phyloP scores from a whole-genome alignment of 2,797 vertebrate species.

The Molossus alvarezi region DNA sequence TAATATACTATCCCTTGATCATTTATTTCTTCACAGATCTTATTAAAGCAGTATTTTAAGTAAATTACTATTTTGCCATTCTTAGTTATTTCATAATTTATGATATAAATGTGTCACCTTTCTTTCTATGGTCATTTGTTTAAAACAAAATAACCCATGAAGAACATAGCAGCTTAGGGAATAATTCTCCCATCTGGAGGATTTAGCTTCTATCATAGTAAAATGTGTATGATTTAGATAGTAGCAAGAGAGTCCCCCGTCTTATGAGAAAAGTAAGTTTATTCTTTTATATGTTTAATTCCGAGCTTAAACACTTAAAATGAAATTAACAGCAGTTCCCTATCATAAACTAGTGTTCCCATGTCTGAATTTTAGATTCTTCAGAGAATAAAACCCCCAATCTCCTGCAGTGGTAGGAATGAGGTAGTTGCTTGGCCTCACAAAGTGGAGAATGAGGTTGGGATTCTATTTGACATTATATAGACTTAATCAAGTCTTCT shows the following conservation, averaged over 20 bases:
- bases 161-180: not conserved
- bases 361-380: slow-evolving; percentile 33
- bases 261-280: slow-evolving; percentile 50
- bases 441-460: not conserved
- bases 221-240: slow-evolving; percentile 43
- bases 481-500: not conserved
- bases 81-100: slow-evolving; percentile 23
- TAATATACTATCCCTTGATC: not conserved
- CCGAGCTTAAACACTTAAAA: slow-evolving; percentile 32
- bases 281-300: slow-evolving; percentile 60
- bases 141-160: slow-evolving; percentile 51
- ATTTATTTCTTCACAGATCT: slow-evolving; percentile 25
- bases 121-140: slow-evolving; percentile 15
- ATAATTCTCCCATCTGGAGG: slow-evolving; percentile 22
- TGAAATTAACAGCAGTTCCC: slow-evolving; percentile 17
- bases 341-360: not conserved
- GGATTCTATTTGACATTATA: not conserved
- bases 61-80: slow-evolving; percentile 31
- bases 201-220: slow-evolving; percentile 8
- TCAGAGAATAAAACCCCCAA: not conserved
- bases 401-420: not conserved
- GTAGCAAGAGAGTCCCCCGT: not conserved
- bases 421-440: not conserved
- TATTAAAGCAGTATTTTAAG: slow-evolving; percentile 49
- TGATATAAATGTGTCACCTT: not conserved